Evolutionary conservation across 1,140 invertebrate genomes (phyloP).

Genomic region (Euwallacea fornicatus): DNA sequence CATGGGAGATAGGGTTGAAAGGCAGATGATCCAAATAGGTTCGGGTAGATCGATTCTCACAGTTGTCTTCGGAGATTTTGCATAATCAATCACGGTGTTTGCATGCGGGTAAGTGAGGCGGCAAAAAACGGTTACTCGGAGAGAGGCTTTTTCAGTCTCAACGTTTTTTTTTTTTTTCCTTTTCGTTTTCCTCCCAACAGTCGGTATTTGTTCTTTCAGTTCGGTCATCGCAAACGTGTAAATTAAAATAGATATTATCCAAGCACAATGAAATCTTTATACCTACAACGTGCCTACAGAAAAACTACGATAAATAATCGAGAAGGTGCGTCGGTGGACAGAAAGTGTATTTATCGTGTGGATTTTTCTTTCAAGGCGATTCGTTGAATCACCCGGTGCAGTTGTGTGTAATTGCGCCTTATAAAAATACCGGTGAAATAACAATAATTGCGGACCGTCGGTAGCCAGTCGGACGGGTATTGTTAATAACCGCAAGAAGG

Average conservation of each 20-base stretch:
- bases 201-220: too few species aligned
- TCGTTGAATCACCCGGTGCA: conserved; percentile 34
- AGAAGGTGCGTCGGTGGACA: conserved; percentile 32
- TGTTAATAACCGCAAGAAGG: conserved; percentile 17
- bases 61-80: conserved; percentile 42
- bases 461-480: conserved; percentile 24
- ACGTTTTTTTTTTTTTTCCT: too few species aligned
- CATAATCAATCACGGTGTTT: conserved; percentile 43
- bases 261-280: conserved; percentile 28
- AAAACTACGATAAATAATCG: conserved; percentile 33
- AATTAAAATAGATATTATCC: conserved; percentile 36
- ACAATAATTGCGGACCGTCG: conserved; percentile 18
- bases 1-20: conserved; percentile 43
- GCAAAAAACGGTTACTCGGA: conserved; percentile 31
- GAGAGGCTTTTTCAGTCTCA: too few species aligned
- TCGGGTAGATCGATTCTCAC: conserved; percentile 43
- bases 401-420: conserved; percentile 27
- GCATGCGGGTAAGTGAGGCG: conserved; percentile 24
- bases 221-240: conserved; percentile 19
- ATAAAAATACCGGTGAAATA: conserved; percentile 33
- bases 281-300: conserved; percentile 1
- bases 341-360: conserved; percentile 35
- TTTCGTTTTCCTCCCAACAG: too few species aligned
- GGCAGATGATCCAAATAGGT: conserved; percentile 44
- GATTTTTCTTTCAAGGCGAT: conserved; percentile 36